Base-by-base conservation (phyloP, 23 tunicate species). In the Halocynthia aurantium region DNA sequence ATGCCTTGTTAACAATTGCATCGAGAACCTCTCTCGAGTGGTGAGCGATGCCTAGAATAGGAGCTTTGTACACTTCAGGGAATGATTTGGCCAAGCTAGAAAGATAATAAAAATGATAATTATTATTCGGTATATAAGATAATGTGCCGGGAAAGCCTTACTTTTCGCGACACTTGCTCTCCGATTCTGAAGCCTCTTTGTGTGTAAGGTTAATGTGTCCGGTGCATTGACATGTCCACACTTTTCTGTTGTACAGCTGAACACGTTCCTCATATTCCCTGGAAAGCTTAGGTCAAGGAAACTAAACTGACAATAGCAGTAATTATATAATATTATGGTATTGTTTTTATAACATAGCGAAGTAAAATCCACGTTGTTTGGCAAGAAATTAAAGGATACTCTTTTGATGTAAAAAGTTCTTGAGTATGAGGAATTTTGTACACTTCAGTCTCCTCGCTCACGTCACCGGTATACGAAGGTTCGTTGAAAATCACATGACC, bases 221-320 rank as follows among this genome's bases (percentile, higher is more conserved):
- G 6, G 94, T 88, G 61, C 94, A 82, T 76, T 88, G 94, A 57
- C 94, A 88, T 21, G 87, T 76, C 94, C 94, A 88, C 9, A 82
- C 55, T 55, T 72, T 62, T 57, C 70, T 84, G 19, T 82, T 83
- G 78, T 88, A 88, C 8, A 88, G 31, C 22, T 78, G 70, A 57
- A 88, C 6, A 19, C 94, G 70, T 6, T 82, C 66, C 6, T 76
- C 63, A 76, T 77, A 88, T 65, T 88, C 87, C 52, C 94, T 88
- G 62, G 44, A 71, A 20, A 40, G 2, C 9, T 8, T 6, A 40
- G 9, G 10, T 65, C 70, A 65, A 49, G 19, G 19, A 10, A 20
- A 49, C 15, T 65, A 49, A 65, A 65, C 10, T 65, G 31, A 6
- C 5, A 40, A 40, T 15, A 65, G 22, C 9, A 9, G 49, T 2